Evolutionary conservation across 2,797 vertebrate species (phyloP), one percentile per base, ranked within the genome.

Genomic region (Protonibea diacanthus): DNA sequence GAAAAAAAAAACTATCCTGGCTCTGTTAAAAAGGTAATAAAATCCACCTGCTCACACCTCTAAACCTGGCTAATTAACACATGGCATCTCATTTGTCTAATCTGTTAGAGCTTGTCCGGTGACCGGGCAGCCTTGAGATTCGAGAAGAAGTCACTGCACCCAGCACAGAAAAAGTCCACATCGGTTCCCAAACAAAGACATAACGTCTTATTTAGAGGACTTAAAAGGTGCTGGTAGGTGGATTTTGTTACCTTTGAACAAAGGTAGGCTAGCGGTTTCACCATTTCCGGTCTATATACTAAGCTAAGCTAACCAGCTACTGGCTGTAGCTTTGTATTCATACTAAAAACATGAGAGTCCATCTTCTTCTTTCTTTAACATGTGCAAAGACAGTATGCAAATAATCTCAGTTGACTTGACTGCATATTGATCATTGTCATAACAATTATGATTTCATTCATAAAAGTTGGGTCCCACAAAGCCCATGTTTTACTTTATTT

Each of bases 401-500:
- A 58, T n/a, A 9, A 70, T 65, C 49, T 38, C 13, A 4, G 6
- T 21, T 23, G 10, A 76, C 33, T 21, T 23, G 10, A 76, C 33
- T 47, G 51, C 27, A 48, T 57, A 33, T 27, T 38, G 3, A 55
- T 58, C 12, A 42, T 3, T 48, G 1, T 23, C 8, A 21, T 49
- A 38, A 68, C 14, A 74, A 21, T 20, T 10, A 68, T 10, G 2
- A 33, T 38, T 56, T 74, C 2, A 66, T 59, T 40, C 44, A 70
- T 47, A 42, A 47, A 47, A 38, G 4, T 3, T 48, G 6, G 18
- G 1, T 66, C 47, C 58, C 51, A 58, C 23, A 70, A 72, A 38
- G 44, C 71, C 4, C 10, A 48, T 4, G 4, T 58, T 74, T 76
- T 42, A 52, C 78, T 74, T 59, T 25, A 57, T 74, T 55, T 0